Conservation (phyloP, 2,888 invertebrate genomes). For the Diachrysia chrysitis region DNA sequence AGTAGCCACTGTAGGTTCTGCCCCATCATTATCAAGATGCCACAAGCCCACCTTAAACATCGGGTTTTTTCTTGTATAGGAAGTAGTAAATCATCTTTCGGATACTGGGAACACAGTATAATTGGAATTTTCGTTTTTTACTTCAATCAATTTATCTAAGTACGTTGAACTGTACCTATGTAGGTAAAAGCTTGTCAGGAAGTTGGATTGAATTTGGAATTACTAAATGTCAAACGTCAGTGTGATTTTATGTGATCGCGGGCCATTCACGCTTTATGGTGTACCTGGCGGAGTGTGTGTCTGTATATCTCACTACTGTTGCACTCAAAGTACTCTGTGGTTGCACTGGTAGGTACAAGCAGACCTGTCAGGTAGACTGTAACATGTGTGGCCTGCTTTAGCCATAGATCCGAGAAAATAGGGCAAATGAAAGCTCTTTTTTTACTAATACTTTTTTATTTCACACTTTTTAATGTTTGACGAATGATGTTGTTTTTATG, state of each 20-base stretch:
- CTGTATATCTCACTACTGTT: no score
- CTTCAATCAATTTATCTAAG: neutral
- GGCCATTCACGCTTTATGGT: no score
- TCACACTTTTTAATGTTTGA: neutral
- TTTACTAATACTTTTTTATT: neutral
- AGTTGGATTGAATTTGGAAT: neutral
- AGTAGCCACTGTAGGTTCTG: neutral
- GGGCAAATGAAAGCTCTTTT: neutral
- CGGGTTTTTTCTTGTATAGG: neutral
- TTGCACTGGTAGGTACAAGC: no score
- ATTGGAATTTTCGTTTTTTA: constrained; percentile 4
- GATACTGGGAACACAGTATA: neutral
- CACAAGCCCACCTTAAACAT: neutral
- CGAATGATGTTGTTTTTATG: neutral
- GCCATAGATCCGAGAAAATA: neutral
- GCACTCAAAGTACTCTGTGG: no score
- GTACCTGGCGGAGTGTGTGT: no score
- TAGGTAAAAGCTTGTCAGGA: neutral
- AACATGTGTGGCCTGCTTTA: no score
- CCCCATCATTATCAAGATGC: neutral
- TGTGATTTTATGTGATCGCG: neutral
- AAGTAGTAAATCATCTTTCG: neutral
- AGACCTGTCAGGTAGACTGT: no score
- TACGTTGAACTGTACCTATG: neutral
- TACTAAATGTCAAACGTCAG: neutral